Evolutionary conservation across 2,888 invertebrate genomes (phyloP).

Genomic region (Chrysomela aeneicollis): DNA sequence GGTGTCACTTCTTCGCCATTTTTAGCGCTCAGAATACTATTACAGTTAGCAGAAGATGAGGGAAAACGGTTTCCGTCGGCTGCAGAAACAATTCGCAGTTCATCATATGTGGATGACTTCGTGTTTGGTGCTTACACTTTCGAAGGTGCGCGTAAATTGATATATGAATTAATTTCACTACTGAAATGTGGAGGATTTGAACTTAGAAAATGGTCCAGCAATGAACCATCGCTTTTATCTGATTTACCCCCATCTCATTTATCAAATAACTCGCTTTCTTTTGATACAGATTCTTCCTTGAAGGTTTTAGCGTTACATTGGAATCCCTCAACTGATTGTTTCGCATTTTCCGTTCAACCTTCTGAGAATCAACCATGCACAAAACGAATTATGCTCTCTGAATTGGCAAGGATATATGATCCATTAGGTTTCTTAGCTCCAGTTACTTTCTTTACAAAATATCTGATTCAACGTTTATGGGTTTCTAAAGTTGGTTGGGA

Average conservation of each 20-base stretch:
- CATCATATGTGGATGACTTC: conserved; percentile 17
- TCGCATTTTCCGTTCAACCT: conserved; percentile 11
- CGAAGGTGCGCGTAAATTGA: not conserved
- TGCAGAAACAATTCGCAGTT: not conserved
- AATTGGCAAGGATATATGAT: conserved; percentile 19
- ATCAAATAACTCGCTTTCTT: not conserved
- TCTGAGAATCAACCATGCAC: conserved; percentile 1
- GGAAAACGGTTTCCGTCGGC: not conserved
- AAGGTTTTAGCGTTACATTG: conserved; percentile 19
- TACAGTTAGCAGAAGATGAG: conserved; percentile 18
- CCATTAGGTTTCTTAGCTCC: conserved; percentile 11
- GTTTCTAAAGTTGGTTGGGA: not conserved
- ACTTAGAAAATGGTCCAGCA: conserved; percentile 21
- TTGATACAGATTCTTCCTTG: not conserved
- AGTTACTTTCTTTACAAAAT: conserved; percentile 10
- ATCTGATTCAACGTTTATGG: conserved; percentile 10
- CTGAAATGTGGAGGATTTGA: conserved; percentile 1
- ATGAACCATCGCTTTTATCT: not conserved
- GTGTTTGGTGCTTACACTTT: not conserved
- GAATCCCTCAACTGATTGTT: conserved; percentile 13
- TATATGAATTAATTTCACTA: conserved; percentile 2
- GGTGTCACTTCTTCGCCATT: conserved; percentile 9
- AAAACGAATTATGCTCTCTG: conserved; percentile 14
- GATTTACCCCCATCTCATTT: conserved; percentile 4
- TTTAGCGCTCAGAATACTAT: conserved; percentile 8